phyloP scores from a whole-genome alignment of 2,113 vertebrate species.

The Genyomyrus donnyi region DNA sequence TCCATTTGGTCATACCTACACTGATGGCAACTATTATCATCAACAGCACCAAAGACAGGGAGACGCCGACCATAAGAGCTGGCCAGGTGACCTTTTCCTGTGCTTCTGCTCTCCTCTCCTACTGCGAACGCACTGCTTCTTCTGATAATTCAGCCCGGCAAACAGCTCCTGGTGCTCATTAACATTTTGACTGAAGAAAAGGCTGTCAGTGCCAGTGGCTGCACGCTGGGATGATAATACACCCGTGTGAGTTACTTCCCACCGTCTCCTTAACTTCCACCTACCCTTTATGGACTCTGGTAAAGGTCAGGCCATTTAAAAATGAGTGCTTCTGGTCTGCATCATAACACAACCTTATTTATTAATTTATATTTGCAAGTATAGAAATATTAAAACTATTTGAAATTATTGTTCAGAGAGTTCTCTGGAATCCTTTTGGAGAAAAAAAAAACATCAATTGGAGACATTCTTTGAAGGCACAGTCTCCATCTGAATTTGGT shows the following conservation, averaged over 20 bases:
- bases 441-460: neutral
- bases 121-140: constrained; percentile 20
- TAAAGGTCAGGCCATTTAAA: neutral
- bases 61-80: neutral
- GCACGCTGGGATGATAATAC: constrained; percentile 35
- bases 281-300: neutral
- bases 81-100: constrained; percentile 34
- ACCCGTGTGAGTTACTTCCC: neutral
- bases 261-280: neutral
- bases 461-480: neutral
- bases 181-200: constrained; percentile 35
- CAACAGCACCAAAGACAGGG: constrained; percentile 9
- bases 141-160: constrained; percentile 34
- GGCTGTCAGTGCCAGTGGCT: constrained; percentile 17
- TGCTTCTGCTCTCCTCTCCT: constrained; percentile 19
- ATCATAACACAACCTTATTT: neutral
- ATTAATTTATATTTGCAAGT: neutral
- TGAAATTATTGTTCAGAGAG: neutral
- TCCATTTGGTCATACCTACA: neutral
- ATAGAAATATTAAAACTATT: neutral
- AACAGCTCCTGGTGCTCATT: constrained; percentile 28
- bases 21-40: constrained; percentile 21
- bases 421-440: neutral
- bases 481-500: neutral
- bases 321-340: neutral